Conservation (phyloP, 2,797 vertebrate species). For the Hydrolagus colliei region DNA sequence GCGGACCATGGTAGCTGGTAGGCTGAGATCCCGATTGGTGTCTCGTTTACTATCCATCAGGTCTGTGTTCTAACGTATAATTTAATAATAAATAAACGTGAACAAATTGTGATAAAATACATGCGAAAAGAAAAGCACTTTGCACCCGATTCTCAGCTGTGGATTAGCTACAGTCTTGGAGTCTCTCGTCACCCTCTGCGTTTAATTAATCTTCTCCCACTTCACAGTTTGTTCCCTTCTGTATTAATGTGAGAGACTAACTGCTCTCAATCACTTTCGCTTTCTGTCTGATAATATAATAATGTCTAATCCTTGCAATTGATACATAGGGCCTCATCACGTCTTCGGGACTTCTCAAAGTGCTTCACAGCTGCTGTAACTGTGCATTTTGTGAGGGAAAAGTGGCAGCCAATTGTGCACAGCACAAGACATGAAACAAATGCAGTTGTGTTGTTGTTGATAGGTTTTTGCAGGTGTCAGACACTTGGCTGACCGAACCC, state of each 20-base stretch:
- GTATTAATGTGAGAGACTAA: constrained; percentile 27
- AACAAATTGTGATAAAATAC: neutral
- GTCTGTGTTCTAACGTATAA: neutral
- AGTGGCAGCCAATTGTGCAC: too few species aligned
- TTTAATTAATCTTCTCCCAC: constrained; percentile 27
- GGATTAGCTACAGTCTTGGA: neutral
- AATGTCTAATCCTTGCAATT: too few species aligned
- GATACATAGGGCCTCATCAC: too few species aligned
- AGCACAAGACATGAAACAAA: too few species aligned
- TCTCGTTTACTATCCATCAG: neutral
- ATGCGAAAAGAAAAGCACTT: neutral
- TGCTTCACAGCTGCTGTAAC: too few species aligned
- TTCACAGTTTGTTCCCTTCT: constrained; percentile 10
- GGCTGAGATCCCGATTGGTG: neutral
- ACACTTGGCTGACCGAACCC: neutral
- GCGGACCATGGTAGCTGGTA: neutral
- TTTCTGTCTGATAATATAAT: neutral
- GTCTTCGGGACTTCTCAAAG: too few species aligned
- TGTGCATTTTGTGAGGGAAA: too few species aligned
- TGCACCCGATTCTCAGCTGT: neutral
- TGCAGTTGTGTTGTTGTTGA: neutral
- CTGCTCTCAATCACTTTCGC: neutral
- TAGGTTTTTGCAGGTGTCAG: constrained; percentile 3
- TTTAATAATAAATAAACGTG: neutral
- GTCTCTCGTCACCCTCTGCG: too few species aligned